Conservation (phyloP, 2,888 invertebrate species). For the Timema podura region DNA sequence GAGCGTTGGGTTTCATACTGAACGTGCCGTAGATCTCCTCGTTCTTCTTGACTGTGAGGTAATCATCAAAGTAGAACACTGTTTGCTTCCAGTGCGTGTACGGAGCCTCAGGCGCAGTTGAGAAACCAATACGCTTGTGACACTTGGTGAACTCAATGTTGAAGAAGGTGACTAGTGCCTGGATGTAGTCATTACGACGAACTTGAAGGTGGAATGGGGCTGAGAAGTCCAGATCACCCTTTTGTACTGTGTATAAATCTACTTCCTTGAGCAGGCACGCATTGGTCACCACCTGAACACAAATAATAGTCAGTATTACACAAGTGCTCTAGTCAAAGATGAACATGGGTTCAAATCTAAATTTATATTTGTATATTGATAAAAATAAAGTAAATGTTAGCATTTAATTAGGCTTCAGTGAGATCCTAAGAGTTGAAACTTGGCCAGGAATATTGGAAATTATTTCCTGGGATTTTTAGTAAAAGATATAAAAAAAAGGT, state of each 20-base stretch:
- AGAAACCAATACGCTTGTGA: slow-evolving; percentile 97
- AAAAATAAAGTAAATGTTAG: too few relatives aligned
- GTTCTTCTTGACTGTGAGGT: slow-evolving; percentile 92
- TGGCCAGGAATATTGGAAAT: too few relatives aligned
- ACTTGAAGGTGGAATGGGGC: slow-evolving; percentile 76
- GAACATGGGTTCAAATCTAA: too few relatives aligned
- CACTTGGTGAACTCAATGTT: slow-evolving; percentile 99
- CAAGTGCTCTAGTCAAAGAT: too few relatives aligned
- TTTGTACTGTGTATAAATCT: slow-evolving; percentile 96
- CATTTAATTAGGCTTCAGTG: too few relatives aligned
- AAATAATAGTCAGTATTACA: too few relatives aligned
- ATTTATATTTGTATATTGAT: too few relatives aligned
- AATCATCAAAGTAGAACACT: slow-evolving; percentile 97
- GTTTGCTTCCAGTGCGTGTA: slow-evolving; percentile 99
- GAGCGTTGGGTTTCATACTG: slow-evolving; percentile 90
- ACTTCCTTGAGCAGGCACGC: slow-evolving; percentile 95
- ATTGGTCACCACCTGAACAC: slow-evolving; percentile 79
- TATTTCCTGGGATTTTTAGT: too few relatives aligned
- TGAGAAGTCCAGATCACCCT: slow-evolving; percentile 88
- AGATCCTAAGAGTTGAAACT: too few relatives aligned
- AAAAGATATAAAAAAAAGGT: too few relatives aligned
- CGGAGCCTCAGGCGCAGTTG: slow-evolving; percentile 94
- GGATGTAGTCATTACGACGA: slow-evolving; percentile 90
- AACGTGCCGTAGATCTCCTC: slow-evolving; percentile 92
- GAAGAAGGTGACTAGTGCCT: slow-evolving; percentile 98